phyloP scores from a whole-genome alignment of 2,797 vertebrate species.

The Otolemur crassicaudatus region DNA sequence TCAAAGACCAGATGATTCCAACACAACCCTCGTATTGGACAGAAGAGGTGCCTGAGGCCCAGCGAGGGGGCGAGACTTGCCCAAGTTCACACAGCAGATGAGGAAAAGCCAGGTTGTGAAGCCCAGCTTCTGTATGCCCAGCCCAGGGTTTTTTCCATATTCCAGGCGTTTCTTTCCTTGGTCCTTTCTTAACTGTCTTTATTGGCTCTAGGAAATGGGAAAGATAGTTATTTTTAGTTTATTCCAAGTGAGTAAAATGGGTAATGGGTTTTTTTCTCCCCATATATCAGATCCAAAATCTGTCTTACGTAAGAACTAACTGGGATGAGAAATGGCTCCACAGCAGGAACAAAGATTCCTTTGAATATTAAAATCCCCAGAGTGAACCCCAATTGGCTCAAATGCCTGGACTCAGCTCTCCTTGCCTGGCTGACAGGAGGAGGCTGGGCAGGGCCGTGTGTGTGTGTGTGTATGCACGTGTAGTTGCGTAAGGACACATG shows the following conservation, averaged over 20 bases:
- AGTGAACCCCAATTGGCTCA: background rate
- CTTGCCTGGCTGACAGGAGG: background rate
- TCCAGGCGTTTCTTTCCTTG: conserved; percentile 33
- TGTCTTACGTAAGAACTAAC: conserved; percentile 53
- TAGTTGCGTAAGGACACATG: background rate
- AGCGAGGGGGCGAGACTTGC: background rate
- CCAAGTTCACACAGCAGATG: background rate
- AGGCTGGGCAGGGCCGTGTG: background rate
- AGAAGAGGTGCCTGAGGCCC: background rate
- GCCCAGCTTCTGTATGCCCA: background rate
- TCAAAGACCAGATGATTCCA: background rate
- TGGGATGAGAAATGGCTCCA: conserved; percentile 38
- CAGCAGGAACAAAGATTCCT: conserved; percentile 53
- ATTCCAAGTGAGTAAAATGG: conserved; percentile 69
- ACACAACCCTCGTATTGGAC: background rate
- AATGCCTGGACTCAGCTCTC: background rate
- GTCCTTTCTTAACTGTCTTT: conserved; percentile 49
- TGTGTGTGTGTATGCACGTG: fast-evolving
- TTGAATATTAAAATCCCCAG: conserved; percentile 58
- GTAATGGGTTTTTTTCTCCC: background rate
- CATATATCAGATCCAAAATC: conserved; percentile 57
- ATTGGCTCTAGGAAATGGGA: conserved; percentile 51
- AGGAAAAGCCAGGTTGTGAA: background rate
- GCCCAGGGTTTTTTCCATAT: background rate
- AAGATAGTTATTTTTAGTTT: conserved; percentile 75